Conservation (phyloP, 2,797 vertebrate species). For the Ceryle rudis region DNA sequence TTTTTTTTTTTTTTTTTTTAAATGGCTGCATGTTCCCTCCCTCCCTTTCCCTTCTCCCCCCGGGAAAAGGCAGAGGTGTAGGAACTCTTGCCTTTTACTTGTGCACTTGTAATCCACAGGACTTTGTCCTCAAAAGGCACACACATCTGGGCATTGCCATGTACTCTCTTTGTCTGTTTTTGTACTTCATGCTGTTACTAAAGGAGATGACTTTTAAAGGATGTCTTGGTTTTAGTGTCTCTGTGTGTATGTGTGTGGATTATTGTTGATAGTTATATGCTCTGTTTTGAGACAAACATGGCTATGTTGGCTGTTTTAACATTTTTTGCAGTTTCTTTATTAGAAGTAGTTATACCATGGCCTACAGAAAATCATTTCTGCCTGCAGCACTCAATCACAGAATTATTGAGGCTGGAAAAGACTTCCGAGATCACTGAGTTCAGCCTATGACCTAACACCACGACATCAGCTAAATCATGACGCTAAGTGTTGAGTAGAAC, state of each 20-base stretch:
- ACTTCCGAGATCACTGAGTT: no score
- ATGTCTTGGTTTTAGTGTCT: not conserved
- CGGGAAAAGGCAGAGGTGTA: not conserved
- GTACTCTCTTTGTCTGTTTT: not conserved
- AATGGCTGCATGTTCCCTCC: not conserved
- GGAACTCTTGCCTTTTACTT: not conserved
- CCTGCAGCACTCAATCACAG: not conserved
- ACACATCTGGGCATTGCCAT: not conserved
- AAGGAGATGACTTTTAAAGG: not conserved
- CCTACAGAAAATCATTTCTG: not conserved
- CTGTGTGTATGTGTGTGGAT: fast-evolving
- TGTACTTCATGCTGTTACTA: not conserved
- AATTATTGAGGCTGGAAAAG: no score
- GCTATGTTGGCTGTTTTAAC: not conserved
- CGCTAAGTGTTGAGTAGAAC: no score
- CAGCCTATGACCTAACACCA: no score
- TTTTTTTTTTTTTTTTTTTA: no score
- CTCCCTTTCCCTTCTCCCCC: fast-evolving
- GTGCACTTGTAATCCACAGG: no score
- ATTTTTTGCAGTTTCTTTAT: not conserved
- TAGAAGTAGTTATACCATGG: not conserved
- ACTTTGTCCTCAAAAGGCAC: not conserved
- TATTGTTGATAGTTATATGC: not conserved
- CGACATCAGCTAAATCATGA: no score
- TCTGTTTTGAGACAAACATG: not conserved